These are phyloP conservation scores for Erythrocercus mccallii DNA, from an alignment of 2,113 vertebrate genomes.

Conservation along the genomic window DNA sequence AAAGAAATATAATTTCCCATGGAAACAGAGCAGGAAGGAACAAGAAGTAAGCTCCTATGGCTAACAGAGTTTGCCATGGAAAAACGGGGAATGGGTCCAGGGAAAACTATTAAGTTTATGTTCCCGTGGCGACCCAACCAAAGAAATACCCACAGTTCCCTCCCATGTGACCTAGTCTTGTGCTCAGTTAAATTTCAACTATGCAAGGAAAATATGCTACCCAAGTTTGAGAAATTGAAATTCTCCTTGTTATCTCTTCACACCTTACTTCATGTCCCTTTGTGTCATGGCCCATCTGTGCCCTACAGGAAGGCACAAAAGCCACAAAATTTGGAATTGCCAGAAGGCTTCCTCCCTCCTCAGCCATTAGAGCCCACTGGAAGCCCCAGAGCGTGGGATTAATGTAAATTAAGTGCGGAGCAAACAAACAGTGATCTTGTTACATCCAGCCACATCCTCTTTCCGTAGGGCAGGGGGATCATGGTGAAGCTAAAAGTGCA, in stretches of 20 bases:
- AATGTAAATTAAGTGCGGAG: background rate
- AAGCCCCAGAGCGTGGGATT: background rate
- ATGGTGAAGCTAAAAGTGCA: background rate
- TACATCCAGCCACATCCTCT: background rate
- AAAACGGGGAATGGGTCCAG: background rate
- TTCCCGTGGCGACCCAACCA: fast-evolving
- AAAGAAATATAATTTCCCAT: background rate
- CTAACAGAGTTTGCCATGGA: background rate
- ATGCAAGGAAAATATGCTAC: background rate
- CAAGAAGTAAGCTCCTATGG: background rate
- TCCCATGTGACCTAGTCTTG: background rate
- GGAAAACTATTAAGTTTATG: background rate
- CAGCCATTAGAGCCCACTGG: background rate
- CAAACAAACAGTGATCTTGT: background rate
- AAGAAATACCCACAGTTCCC: background rate
- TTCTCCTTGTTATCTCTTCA: background rate
- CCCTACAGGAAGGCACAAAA: background rate
- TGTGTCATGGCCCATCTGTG: background rate
- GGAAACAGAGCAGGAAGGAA: background rate
- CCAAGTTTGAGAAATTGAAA: background rate
- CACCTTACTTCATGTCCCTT: background rate
- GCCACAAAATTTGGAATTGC: background rate
- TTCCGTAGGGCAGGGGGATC: background rate
- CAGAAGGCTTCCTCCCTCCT: background rate
- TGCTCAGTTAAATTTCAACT: background rate